Evolutionary conservation across 2,113 vertebrate genomes (phyloP), one percentile per base, ranked within the genome.

Genomic region (Odontophorus gujanensis): DNA sequence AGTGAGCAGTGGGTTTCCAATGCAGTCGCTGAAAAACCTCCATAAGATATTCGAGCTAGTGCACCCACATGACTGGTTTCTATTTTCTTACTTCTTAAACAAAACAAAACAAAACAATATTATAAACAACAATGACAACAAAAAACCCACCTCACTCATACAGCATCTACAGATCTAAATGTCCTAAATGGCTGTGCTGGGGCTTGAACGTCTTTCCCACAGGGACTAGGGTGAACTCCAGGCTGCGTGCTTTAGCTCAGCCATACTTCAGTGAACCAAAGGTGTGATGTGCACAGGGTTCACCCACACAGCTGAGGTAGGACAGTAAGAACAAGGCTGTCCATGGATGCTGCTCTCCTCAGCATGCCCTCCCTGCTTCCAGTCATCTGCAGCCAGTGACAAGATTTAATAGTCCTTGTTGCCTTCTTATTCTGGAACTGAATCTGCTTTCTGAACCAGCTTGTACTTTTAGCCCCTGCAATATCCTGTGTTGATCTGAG

Each of bases 241-340:
- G 1, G 1, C 50, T 40, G 20, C 6, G 40, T 0, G 0, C 10
- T 34, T 32, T 45, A 36, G 19, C 1, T 42, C 30, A 83, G 32
- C 66, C 67, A 40, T 7, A 8, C 4, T 2, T 13, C 24, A 7
- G 16, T 9, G 55, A 43, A 59, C 18, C 0, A 1, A 7, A 38
- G 34, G 11, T 24, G 47, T 36, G 7, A 36, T 0, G 0, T 58
- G 30, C 48, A 40, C 50, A 20, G 2, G 1, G 19, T 78, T 81
- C 2, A 1, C 21, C 17, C 13, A 14, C 18, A 0, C 2, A 32
- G 21, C 4, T 0, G 32, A 34, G 38, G 21, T 22, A 65, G 53
- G 12, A 2, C 32, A 8, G 38, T 24, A 16, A 9, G 50, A 21
- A 9, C 13, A 22, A 45, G 55, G 42, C 21, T 45, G 6, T 2